Conservation (phyloP, 2,113 vertebrate genomes). For the Aix galericulata region DNA sequence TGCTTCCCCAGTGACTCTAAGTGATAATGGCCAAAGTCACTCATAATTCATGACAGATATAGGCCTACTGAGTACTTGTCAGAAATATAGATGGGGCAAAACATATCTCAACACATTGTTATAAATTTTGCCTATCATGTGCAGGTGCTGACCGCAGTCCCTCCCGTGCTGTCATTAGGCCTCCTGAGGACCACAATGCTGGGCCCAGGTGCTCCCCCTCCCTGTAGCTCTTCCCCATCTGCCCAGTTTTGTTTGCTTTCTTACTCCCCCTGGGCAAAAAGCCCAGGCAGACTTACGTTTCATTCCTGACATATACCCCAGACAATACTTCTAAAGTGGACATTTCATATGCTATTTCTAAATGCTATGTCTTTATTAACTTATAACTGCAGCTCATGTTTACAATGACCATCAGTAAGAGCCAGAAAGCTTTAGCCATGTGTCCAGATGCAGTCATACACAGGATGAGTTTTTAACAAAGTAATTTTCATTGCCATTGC, state of each 20-base stretch:
- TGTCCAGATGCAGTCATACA: background rate
- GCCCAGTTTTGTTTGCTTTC: background rate
- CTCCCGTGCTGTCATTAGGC: background rate
- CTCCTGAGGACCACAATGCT: background rate
- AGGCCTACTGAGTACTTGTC: background rate
- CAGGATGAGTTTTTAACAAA: conserved; percentile 23
- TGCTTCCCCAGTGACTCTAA: background rate
- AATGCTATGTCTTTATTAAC: background rate
- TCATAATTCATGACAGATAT: background rate
- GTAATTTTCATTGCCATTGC: background rate
- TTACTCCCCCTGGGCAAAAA: background rate
- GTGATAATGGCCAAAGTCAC: background rate
- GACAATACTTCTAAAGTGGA: background rate
- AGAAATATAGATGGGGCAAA: background rate
- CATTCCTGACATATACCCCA: background rate
- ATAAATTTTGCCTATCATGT: background rate
- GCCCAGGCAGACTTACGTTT: background rate
- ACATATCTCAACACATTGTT: background rate
- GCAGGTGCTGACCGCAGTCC: background rate
- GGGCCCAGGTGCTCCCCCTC: background rate
- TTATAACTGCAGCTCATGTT: background rate
- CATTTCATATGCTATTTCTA: conserved; percentile 20
- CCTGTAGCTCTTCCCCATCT: background rate
- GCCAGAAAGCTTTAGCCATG: background rate
- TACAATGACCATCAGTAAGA: background rate